A percentile compares a stretch with the other conserved stretches of the same genome.
These are phyloP conservation scores for human DNA, from an alignment of 2,113 vertebrate genomes.

Conservation along the genomic window DNA sequence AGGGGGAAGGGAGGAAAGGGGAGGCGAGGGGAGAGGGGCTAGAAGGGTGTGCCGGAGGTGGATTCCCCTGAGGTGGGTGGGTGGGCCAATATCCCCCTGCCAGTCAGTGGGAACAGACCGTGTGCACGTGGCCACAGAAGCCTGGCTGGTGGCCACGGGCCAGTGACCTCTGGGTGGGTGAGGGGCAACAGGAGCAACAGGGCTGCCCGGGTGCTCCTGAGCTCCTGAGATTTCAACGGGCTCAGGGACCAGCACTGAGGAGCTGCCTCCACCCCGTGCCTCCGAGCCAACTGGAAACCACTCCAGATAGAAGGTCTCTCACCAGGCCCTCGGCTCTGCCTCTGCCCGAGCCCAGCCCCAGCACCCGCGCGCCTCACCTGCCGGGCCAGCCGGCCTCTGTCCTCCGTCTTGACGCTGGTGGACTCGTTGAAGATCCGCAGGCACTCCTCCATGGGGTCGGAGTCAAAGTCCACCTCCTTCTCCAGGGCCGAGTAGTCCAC, in stretches of 20 bases:
- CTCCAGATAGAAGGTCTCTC: neutral
- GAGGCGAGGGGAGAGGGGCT: neutral
- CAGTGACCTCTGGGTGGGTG: too few species aligned
- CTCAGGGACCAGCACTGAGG: neutral
- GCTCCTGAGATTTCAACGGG: conserved; percentile 32
- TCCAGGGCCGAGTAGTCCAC: conserved; percentile 89
- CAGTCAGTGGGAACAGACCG: neutral
- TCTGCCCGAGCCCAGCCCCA: neutral
- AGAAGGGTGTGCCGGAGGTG: neutral
- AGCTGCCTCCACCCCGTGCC: neutral
- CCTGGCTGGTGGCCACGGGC: too few species aligned
- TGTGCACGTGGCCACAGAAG: too few species aligned
- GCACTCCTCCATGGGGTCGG: conserved; percentile 98
- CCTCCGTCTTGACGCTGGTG: conserved; percentile 93
- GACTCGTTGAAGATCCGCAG: conserved; percentile 97
- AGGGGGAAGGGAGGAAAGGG: neutral
- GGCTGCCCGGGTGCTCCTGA: neutral
- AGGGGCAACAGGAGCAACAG: too few species aligned
- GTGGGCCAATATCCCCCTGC: conserved; percentile 22
- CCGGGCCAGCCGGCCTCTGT: conserved; percentile 94
- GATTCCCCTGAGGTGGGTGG: neutral
- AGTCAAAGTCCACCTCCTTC: conserved; percentile 93
- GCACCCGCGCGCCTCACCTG: conserved; percentile 85
- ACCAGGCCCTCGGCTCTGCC: neutral
- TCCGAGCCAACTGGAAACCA: neutral